A percentile compares a stretch with the other conserved stretches of the same genome.
phyloP scores from a whole-genome alignment of 2,113 vertebrate genomes.

The Paracanthobrama guichenoti region DNA sequence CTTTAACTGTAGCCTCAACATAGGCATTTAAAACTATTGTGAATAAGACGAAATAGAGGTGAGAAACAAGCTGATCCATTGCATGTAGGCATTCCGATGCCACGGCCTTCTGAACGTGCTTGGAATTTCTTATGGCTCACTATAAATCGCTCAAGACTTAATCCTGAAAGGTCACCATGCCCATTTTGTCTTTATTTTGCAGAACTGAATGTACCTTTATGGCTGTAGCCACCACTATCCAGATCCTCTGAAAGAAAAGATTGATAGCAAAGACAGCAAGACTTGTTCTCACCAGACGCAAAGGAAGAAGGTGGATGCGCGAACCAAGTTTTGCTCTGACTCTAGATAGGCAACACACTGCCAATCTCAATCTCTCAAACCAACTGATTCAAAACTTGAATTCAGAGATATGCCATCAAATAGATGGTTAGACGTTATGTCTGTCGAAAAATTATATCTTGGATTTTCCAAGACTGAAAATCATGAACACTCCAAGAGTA shows the following conservation, averaged over 20 bases:
- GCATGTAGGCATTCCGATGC: neutral
- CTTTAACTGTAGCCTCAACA: neutral
- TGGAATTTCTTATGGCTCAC: neutral
- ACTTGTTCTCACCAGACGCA: neutral
- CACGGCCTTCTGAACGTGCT: neutral
- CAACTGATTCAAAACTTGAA: neutral
- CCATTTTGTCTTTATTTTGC: conserved; percentile 71
- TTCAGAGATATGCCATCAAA: neutral
- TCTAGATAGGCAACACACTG: neutral
- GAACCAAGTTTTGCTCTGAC: neutral
- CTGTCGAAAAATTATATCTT: neutral
- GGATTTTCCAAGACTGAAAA: neutral
- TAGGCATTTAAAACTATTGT: neutral
- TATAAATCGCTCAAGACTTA: neutral
- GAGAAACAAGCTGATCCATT: neutral
- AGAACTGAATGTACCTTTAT: conserved; percentile 83
- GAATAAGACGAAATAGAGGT: neutral
- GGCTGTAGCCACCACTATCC: conserved; percentile 79
- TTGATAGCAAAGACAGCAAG: conserved; percentile 18
- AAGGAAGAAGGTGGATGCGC: neutral
- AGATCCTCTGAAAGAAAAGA: conserved; percentile 74
- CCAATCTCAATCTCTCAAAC: neutral
- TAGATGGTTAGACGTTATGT: neutral
- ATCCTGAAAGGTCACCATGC: neutral
- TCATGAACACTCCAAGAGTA: neutral